phyloP scores from a whole-genome alignment of 2,888 invertebrate genomes.

The Pemphredon lugubris region DNA sequence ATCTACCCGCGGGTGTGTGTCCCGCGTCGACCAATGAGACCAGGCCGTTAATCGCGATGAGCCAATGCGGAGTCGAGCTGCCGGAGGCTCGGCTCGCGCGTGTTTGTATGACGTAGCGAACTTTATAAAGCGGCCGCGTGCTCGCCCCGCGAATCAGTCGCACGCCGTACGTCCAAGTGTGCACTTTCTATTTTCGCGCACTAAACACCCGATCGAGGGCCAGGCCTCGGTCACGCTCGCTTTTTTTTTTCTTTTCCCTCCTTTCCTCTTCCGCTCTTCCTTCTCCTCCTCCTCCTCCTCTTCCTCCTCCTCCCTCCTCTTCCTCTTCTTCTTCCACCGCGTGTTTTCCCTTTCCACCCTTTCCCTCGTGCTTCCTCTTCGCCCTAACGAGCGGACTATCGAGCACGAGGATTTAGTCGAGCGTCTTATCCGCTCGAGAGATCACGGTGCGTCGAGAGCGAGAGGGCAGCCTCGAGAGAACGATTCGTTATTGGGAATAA shows the following conservation, averaged over 20 bases:
- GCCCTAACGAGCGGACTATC: neutral
- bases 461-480: too few relatives aligned
- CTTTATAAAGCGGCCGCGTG: conserved; percentile 63
- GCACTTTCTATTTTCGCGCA: too few relatives aligned
- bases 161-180: conserved; percentile 42
- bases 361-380: neutral
- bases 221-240: too few relatives aligned
- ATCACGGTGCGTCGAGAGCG: too few relatives aligned
- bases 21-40: neutral
- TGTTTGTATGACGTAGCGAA: conserved; percentile 36
- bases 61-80: conserved; percentile 22
- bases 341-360: neutral
- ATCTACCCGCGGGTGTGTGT: conserved; percentile 23
- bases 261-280: neutral
- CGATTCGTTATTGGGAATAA: too few relatives aligned
- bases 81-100: conserved; percentile 53
- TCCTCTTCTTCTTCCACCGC: neutral
- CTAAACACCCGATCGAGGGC: too few relatives aligned
- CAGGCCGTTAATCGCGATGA: neutral
- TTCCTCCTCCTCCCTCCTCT: neutral
- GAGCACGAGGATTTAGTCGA: neutral
- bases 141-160: conserved; percentile 63
- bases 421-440: too few relatives aligned
- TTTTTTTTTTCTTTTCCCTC: too few relatives aligned
- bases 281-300: conserved; percentile 14